A percentile compares a stretch with the other conserved stretches of the same genome.
Conservation (phyloP, 2,113 vertebrate genomes). For the Aegotheles bennettii region DNA sequence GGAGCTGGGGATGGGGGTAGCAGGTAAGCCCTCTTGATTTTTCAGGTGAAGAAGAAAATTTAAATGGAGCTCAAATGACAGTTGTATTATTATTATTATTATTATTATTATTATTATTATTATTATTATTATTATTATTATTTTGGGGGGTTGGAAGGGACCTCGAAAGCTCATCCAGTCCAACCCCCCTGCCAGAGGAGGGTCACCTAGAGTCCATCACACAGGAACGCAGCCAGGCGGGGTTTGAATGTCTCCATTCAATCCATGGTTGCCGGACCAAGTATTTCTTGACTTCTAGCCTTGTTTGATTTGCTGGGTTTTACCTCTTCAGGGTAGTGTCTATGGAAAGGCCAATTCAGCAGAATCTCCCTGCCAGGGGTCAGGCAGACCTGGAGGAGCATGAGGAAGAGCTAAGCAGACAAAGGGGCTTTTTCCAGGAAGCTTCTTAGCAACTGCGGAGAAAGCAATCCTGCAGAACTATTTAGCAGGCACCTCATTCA, state of each 20-base stretch:
- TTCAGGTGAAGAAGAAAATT: background rate
- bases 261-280: background rate
- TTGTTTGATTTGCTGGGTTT: background rate
- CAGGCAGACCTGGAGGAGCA: background rate
- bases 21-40: background rate
- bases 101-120: too few relatives aligned
- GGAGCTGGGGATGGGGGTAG: background rate
- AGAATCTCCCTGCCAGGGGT: fast-evolving
- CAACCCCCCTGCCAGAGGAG: too few relatives aligned
- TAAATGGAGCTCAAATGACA: background rate
- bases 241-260: too few relatives aligned
- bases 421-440: background rate
- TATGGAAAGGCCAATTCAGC: background rate
- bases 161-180: too few relatives aligned
- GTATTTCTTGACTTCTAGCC: background rate
- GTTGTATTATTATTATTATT: too few relatives aligned
- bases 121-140: too few relatives aligned
- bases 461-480: background rate
- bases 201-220: too few relatives aligned
- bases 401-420: background rate
- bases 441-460: background rate
- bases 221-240: too few relatives aligned
- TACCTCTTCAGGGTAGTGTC: background rate
- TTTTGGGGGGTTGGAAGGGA: too few relatives aligned
- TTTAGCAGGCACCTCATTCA: background rate